phyloP scores from a whole-genome alignment of 2,797 vertebrate genomes.

The Myotis daubentonii region DNA sequence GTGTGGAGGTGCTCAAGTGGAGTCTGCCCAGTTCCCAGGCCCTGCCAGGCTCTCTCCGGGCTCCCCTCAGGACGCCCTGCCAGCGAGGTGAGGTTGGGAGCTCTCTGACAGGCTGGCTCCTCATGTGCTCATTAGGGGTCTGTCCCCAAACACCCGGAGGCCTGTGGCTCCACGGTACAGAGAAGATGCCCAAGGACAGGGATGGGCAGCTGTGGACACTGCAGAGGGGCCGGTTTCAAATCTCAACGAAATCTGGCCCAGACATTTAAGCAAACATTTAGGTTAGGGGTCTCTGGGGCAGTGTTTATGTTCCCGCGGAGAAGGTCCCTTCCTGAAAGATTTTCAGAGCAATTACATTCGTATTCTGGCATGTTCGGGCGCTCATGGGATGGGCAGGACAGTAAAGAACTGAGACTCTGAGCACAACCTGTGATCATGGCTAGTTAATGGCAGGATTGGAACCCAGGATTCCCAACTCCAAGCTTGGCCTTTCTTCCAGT shows the following conservation, averaged over 20 bases:
- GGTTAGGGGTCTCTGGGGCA: neutral
- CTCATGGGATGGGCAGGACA: neutral
- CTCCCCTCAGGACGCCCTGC: accelerated
- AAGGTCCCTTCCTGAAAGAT: neutral
- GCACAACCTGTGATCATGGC: accelerated
- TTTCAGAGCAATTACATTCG: neutral
- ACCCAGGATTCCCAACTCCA: neutral
- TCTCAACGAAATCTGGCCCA: neutral
- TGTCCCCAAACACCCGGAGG: neutral
- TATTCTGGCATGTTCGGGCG: no score
- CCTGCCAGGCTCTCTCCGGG: neutral
- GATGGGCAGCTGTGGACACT: accelerated
- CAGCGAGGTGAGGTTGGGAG: accelerated
- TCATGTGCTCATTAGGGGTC: neutral
- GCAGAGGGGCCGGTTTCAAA: neutral
- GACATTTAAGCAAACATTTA: neutral
- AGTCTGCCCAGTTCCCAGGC: neutral
- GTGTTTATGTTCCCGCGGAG: neutral
- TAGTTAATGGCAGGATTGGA: neutral
- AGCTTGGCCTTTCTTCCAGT: neutral
- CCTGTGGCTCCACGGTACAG: accelerated
- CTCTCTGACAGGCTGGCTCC: accelerated
- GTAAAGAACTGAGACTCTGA: neutral
- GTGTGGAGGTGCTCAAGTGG: no score
- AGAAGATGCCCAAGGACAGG: neutral